Base-by-base conservation (phyloP, 2,113 vertebrate genomes). In the Ceyx margarethae region DNA sequence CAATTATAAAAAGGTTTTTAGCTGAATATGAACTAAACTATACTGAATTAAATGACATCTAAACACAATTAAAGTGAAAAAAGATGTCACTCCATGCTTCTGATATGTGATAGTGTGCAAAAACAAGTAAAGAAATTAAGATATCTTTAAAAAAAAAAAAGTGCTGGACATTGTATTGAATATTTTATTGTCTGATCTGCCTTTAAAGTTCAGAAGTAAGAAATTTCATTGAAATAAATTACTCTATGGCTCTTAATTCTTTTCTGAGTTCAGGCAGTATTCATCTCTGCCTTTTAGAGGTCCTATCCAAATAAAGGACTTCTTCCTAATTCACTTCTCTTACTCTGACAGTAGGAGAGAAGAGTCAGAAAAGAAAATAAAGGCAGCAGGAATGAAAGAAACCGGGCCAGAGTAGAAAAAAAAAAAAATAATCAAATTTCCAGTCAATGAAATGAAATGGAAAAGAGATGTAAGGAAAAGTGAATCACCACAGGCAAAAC, bases 371-470 rank as follows among this genome's bases (percentile, higher is more conserved):
- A 90, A 84, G 2, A 88, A 58, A 54, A 46, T 51, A 81, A 94
- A 84, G 13, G 48, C 50, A 81, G 16, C n/a, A 69, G 37, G 21
- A 85, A 79, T 50, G 53, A 86, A 84, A 89, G 46, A 86, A 92
- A 16, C 13, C 37, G 54, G 35, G 25, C 11, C 50, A 73, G 69
- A 43, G 28, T 8, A 91, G 57, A n/a, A 46, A 51, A 68, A n/a
- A 68, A n/a, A 46, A 80, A 81, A 71, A 6, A 9, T 35, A 81
- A 61, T 91, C 28, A 81, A 46, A 69, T 93, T 89, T 94, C 66
- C 60, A 87, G 91, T 91, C 74, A 93, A 60, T 76, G 67, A 91
- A 96, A 90, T 42, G 25, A 92, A 89, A 87, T 90, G 56, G 90
- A 84, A 91, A 86, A 16, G 15, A 79, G 15, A 40, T 3, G 4